These are phyloP conservation scores for Catagonus wagneri DNA, from an alignment of 2,113 vertebrate species.

Conservation along the genomic window DNA sequence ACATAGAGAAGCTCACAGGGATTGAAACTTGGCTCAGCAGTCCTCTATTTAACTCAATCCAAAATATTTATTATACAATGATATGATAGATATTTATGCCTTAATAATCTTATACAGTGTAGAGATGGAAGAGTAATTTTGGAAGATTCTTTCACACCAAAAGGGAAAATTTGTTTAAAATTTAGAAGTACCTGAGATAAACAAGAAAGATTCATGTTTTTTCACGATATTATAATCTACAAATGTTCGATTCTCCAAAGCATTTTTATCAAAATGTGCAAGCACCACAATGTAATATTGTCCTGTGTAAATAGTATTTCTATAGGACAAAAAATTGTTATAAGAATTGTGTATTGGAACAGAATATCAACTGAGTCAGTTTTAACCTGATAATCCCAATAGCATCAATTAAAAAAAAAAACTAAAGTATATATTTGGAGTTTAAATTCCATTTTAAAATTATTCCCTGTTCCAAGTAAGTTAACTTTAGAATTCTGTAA, in stretches of 20 bases:
- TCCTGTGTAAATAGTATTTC: not conserved
- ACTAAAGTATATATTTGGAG: not conserved
- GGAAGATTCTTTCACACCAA: not conserved
- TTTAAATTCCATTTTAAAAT: conserved; percentile 34
- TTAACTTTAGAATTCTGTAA: not conserved
- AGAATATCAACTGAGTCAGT: conserved; percentile 19
- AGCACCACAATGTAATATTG: not conserved
- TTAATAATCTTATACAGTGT: not conserved
- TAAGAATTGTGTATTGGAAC: not conserved
- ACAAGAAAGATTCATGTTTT: not conserved
- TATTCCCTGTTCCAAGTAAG: not conserved
- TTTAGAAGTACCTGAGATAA: not conserved
- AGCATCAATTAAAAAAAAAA: conserved; percentile 39
- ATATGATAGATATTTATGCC: not conserved
- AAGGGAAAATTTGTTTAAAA: not conserved
- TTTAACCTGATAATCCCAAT: conserved; percentile 20
- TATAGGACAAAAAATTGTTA: conserved; percentile 10
- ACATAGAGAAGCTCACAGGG: not conserved
- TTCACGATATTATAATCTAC: not conserved
- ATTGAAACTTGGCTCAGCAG: not conserved
- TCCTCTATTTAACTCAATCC: not conserved
- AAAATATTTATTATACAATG: conserved; percentile 16
- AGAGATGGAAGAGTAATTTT: not conserved
- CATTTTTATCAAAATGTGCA: not conserved
- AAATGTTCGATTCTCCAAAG: not conserved